Conservation (phyloP, 2,888 invertebrate genomes). For the Pediacus dermestoides region DNA sequence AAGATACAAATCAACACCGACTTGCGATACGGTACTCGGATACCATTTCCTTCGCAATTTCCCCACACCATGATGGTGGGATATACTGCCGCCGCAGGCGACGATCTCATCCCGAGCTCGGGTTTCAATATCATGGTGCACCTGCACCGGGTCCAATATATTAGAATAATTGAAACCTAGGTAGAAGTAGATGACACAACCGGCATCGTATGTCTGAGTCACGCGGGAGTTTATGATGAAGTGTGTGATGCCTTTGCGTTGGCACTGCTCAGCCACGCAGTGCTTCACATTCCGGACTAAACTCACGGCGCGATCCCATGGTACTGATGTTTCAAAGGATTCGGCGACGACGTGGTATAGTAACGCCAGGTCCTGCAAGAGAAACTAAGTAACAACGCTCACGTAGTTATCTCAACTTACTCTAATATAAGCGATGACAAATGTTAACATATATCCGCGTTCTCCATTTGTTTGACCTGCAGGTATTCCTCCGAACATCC, state of each 20-base stretch:
- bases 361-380: slow-evolving; percentile 79
- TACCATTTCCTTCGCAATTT: slow-evolving; percentile 90
- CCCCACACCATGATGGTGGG: slow-evolving; percentile 96
- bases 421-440: slow-evolving; percentile 96
- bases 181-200: slow-evolving; percentile 84
- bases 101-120: slow-evolving; percentile 89
- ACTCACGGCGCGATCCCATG: slow-evolving; percentile 85
- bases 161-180: slow-evolving; percentile 43
- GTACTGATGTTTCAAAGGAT: slow-evolving; percentile 98
- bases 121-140: slow-evolving; percentile 85
- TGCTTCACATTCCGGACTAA: slow-evolving; percentile 89
- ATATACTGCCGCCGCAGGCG: slow-evolving; percentile 85
- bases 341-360: slow-evolving; percentile 87
- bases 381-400: slow-evolving; percentile 5
- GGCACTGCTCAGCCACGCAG: slow-evolving; percentile 65
- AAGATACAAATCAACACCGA: slow-evolving; percentile 72
- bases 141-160: slow-evolving; percentile 71
- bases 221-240: slow-evolving; percentile 77
- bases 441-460: slow-evolving; percentile 93
- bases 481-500: slow-evolving; percentile 73
- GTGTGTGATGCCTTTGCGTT: slow-evolving; percentile 55
- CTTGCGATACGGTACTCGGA: slow-evolving; percentile 73
- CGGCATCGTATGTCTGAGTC: slow-evolving; percentile 96
- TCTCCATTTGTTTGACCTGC: slow-evolving; percentile 94
- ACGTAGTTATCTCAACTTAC: slow-evolving; percentile 53